Evolutionary conservation across 2,797 vertebrate genomes (phyloP).

Genomic region (Eulemur albifrons): DNA sequence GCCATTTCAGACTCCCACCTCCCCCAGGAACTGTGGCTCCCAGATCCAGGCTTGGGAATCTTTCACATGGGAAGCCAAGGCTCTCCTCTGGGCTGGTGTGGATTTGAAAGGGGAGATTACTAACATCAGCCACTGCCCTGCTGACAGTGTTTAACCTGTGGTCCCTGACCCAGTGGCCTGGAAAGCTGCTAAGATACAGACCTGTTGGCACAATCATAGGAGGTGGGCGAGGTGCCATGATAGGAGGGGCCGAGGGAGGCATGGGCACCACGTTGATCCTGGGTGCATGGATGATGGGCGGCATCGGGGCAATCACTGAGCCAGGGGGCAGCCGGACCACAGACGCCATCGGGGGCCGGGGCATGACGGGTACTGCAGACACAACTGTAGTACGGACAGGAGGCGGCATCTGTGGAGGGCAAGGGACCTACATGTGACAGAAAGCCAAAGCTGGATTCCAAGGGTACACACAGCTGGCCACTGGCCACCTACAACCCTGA

Average conservation of each 20-base stretch:
- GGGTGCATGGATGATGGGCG: slow-evolving; percentile 93
- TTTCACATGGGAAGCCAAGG: neutral
- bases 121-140: neutral
- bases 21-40: neutral
- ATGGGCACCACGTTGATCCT: slow-evolving; percentile 97
- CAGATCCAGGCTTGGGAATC: neutral
- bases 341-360: slow-evolving; percentile 91
- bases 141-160: neutral
- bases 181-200: slow-evolving; percentile 77
- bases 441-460: neutral
- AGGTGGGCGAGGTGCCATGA: slow-evolving; percentile 95
- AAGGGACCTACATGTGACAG: neutral
- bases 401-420: slow-evolving; percentile 88
- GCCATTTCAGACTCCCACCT: neutral
- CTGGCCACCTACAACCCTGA: neutral
- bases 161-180: neutral
- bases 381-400: slow-evolving; percentile 94
- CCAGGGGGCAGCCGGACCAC: slow-evolving; percentile 94
- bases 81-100: neutral
- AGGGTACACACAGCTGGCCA: neutral
- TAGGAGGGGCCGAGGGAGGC: slow-evolving; percentile 92
- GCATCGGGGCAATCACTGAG: slow-evolving; percentile 94
- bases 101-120: no score
- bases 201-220: slow-evolving; percentile 97
- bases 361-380: slow-evolving; percentile 94